Conservation (phyloP, 64 coral and sea anemone species). For the Anthopleura sola region DNA sequence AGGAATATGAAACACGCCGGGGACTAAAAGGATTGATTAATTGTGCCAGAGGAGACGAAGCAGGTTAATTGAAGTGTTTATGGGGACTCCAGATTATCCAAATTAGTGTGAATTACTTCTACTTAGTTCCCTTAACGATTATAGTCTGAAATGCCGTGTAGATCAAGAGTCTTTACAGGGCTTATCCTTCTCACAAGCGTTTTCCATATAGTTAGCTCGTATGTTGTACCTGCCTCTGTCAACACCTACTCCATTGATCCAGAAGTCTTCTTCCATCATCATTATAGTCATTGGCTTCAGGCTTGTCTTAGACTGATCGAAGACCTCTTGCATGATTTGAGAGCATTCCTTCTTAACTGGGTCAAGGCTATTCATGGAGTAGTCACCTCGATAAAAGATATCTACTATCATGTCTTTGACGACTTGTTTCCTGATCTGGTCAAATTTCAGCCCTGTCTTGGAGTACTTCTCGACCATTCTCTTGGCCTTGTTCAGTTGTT, state of each 20-base stretch:
- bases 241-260: not conserved
- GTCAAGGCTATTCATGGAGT: not conserved
- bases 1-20: no score
- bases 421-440: constrained; percentile 21
- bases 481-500: not conserved
- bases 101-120: no score
- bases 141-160: not conserved
- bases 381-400: constrained; percentile 23
- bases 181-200: not conserved
- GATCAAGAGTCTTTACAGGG: not conserved
- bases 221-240: not conserved
- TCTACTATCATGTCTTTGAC: constrained; percentile 9
- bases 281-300: not conserved
- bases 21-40: no score
- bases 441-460: constrained; percentile 5
- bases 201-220: not conserved
- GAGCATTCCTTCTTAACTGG: not conserved
- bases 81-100: no score
- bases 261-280: constrained; percentile 2
- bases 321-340: not conserved
- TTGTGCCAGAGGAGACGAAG: no score
- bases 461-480: not conserved
- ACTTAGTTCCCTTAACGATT: no score
- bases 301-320: not conserved
- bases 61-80: no score